Evolutionary conservation across 2,888 invertebrate species (phyloP), one percentile per base, ranked within the genome.

Genomic region (Diplazon laetatorius): DNA sequence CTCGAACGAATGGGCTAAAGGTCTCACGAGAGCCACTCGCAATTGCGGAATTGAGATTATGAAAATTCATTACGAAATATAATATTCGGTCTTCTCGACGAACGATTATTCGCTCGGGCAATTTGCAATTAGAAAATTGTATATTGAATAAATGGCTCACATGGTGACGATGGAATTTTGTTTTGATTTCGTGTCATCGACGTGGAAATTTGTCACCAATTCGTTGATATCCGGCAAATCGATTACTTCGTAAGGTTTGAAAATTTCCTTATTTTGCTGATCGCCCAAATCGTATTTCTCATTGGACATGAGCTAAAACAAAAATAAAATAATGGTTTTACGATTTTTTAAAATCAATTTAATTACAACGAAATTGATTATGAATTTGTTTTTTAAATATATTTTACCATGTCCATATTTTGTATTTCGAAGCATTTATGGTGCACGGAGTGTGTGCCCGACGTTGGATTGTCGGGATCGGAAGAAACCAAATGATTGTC

Each of bases 81-180:
- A 0, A 4, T 5, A n/a, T 35, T 16, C 37, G 18, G 9, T 10
- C 2, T 10, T 14, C 18, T 8, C 10, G 10, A 18, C 12, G 48
- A 6, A 46, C 30, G 44, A 8, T 14, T 30, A 30, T n/a, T n/a
- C n/a, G n/a, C n/a, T n/a, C n/a, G n/a, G n/a, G n/a, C n/a, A n/a
- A n/a, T n/a, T n/a, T n/a, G n/a, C n/a, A n/a, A n/a, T n/a, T n/a
- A n/a, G n/a, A n/a, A n/a, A n/a, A n/a, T n/a, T n/a, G n/a, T n/a
- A n/a, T n/a, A n/a, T n/a, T n/a, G n/a, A n/a, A n/a, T n/a, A n/a
- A n/a, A n/a, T 30, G 8, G 20, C 93, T 92, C 88, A 93, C 93
- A 93, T 92, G 3, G 93, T 93, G 66, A 93, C 91, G 69, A 93
- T 80, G 76, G 93, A 93, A 80, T 91, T 91, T 85, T 93, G 93